A percentile compares a stretch with the other conserved stretches of the same genome.
phyloP scores from a whole-genome alignment of 1,140 invertebrate species.

The Geopemphigus sp. region DNA sequence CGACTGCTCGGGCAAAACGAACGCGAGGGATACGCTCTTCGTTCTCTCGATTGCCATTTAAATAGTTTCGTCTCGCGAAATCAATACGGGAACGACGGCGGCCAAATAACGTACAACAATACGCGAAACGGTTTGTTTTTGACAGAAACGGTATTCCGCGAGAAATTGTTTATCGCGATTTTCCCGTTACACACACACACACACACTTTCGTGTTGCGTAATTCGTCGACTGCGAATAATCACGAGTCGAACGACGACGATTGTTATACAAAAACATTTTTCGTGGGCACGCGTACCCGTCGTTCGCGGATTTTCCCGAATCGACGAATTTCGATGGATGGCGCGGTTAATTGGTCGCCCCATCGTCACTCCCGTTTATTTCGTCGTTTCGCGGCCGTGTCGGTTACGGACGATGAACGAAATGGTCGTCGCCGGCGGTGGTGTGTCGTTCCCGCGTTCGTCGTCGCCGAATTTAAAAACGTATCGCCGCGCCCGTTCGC shows the following conservation, averaged over 20 bases:
- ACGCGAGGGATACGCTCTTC: no score
- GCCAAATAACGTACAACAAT: no score
- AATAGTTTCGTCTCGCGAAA: slow-evolving; percentile 7
- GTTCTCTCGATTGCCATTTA: slow-evolving; percentile 11
- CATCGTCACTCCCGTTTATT: no score
- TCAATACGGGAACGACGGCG: slow-evolving; percentile 7
- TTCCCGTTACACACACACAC: neutral
- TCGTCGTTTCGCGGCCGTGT: no score
- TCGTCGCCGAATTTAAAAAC: no score
- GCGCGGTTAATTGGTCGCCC: no score
- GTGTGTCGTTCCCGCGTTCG: no score
- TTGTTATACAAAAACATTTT: neutral
- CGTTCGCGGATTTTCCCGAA: no score
- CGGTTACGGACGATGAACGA: no score
- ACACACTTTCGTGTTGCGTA: neutral
- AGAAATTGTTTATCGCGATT: slow-evolving; percentile 22
- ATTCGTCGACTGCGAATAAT: neutral
- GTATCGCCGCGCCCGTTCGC: no score
- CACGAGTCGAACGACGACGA: neutral
- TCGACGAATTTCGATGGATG: no score
- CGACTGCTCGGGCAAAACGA: neutral
- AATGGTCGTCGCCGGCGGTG: no score
- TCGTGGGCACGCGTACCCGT: neutral
- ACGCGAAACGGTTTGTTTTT: slow-evolving; percentile 1
- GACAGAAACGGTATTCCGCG: slow-evolving; percentile 7